Evolutionary conservation across 2,888 invertebrate genomes (phyloP), one percentile per base, ranked within the genome.

Genomic region (Teinopalpus imperialis): DNA sequence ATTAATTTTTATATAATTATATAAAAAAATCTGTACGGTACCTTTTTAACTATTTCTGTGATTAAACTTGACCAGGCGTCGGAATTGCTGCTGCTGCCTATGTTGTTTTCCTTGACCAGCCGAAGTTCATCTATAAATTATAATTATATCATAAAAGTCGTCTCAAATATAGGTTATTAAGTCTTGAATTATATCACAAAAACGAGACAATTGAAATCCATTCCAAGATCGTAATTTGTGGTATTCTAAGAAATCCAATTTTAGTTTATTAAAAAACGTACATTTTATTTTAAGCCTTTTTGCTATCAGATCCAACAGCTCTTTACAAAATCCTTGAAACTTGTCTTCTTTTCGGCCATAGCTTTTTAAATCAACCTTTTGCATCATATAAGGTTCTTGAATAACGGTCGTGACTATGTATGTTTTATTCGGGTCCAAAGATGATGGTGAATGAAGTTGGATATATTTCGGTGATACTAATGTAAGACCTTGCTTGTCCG

Each of bases 301-400:
- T 0, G 96, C 90, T 50, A 98, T 92, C 51, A 95, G 88, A 63
- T 96, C 94, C 1, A 96, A 94, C 24, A 98, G 88, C 73, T 98
- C 98, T 69, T 97, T 96, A 81, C 97, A 97, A 74, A 97, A 98
- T 37, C 98, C 98, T 67, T 96, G 94, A 67, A 93, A 95, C 30
- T 92, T 91, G 52, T 96, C 95, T 66, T 96, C 95, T 41, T 94
- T 95, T 4, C 90, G 89, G 27, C 92, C 91, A 47, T 93, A 93
- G 1, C 77, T 77, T 0, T 4, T 23, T n/a, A 31, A 29, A 0
- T 53, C 89, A 48, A 91, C 90, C 63, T 92, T 93, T 56, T 91
- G 76, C 94, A 96, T 96, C 63, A 97, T 92, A 67, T 96, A 97
- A 0, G 97, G 97, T 62, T 96, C 96, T 77, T 97, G 96, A 66